Evolutionary conservation across 2,113 vertebrate genomes (phyloP).

Genomic region (Mugil cephalus): DNA sequence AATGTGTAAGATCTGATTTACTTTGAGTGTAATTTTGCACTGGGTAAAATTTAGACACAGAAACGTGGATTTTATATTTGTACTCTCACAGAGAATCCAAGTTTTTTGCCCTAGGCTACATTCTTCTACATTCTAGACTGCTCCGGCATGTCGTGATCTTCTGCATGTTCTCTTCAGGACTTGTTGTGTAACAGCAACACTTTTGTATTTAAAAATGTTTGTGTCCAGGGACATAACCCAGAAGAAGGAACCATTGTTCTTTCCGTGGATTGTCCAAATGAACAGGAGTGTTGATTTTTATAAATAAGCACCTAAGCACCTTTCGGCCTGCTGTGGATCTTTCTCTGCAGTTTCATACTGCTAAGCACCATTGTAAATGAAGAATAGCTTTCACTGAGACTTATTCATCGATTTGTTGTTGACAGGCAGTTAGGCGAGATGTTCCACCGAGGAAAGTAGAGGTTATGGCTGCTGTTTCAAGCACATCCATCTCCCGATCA

Average conservation of each 20-base stretch:
- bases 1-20: not conserved
- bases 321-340: conserved; percentile 1
- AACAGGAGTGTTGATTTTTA: conserved; percentile 11
- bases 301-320: not conserved
- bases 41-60: not conserved
- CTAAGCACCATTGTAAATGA: not conserved
- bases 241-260: not conserved
- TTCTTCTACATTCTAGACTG: conserved; percentile 39
- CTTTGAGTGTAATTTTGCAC: conserved; percentile 9
- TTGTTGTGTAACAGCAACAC: conserved; percentile 52
- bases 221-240: conserved; percentile 14
- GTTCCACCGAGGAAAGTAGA: not conserved
- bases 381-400: not conserved
- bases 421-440: conserved; percentile 29
- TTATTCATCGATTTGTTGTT: conserved; percentile 26
- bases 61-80: conserved; percentile 31
- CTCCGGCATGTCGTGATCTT: conserved; percentile 37
- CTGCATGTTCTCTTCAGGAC: conserved; percentile 7
- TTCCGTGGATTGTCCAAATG: not conserved
- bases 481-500: conserved; percentile 17
- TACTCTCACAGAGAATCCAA: conserved; percentile 17
- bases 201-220: conserved; percentile 29
- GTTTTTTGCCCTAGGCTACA: conserved; percentile 34
- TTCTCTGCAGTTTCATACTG: not conserved
- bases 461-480: not conserved